Conservation (phyloP, 2,888 invertebrate species). For the Eupithecia vulgata region DNA sequence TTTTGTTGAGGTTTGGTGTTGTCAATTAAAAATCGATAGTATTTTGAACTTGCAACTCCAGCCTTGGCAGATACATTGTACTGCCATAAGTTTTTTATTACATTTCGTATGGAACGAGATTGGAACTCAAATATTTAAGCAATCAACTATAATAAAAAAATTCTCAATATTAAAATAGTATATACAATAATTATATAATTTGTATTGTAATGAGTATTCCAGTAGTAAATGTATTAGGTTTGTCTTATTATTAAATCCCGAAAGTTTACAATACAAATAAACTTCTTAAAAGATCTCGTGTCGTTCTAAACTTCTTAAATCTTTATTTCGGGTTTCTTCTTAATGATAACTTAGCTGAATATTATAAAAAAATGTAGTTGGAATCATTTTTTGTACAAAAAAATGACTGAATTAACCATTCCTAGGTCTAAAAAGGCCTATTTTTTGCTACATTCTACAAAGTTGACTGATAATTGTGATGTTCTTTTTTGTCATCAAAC, state of each 20-base stretch:
- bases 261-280: neutral
- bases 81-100: neutral
- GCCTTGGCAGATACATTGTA: neutral
- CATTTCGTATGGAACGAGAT: neutral
- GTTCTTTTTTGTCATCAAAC: neutral
- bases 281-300: neutral
- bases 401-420: constrained; percentile 2
- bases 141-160: neutral
- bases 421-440: constrained; percentile 3
- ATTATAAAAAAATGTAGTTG: neutral
- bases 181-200: neutral
- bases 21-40: constrained; percentile 25
- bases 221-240: neutral
- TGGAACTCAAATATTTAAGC: neutral
- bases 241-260: neutral
- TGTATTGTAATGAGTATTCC: neutral
- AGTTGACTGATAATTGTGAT: neutral
- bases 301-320: neutral
- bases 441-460: neutral
- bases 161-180: neutral
- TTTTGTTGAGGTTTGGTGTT: constrained; percentile 26
- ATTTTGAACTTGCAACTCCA: constrained; percentile 28
- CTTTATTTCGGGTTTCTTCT: neutral
- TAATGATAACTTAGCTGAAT: neutral
- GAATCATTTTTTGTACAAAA: neutral